Base-by-base conservation (phyloP, 1,140 invertebrate species). In the Zaprionus gabonicus region DNA sequence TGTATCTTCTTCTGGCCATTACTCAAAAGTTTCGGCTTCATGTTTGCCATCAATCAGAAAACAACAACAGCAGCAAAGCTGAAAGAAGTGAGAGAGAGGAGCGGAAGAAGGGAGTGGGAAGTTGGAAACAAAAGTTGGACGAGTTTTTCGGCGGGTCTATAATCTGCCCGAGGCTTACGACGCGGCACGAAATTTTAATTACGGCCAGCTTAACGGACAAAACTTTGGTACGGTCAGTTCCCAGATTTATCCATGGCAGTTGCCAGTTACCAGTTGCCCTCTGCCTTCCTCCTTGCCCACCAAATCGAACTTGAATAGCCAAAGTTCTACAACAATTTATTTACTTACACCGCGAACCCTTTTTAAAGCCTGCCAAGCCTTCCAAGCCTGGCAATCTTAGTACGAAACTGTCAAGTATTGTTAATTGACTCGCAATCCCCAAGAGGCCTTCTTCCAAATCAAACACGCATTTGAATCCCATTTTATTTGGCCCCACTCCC, bases 301-400 rank as follows among this genome's bases (percentile, higher is more conserved):
- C 4, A 34, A 49, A 23, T 75, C 60, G 59, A 51, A 56, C 60
- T 58, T 44, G 60, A 80, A 80, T 82, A 68, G 72, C 78, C 49
- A 90, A 87, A 87, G 84, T 87, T 87, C 66, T 75, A 38, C 62
- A 88, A 80, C 82, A 87, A 84, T 87, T 88, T 87, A 87, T 87
- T 87, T 87, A 88, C 87, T 87, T 83, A 76, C 70, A 73, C 63
- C 38, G 62, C 25, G 69, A 82, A 88, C 75, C 85, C 81, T 80
- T 88, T 71, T 84, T 60, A 71, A 83, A 72, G 60, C 76, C 76
- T 34, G 31, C 31, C 31, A 34, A 34, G 10, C 36, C 10, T 10
- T 10, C 36, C 12, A 38, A 38, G 25, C 46, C 17, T 41, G 59
- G 72, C 67, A 76, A 65, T 76, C 53, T 76, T 36, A 31, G 28